Base-by-base conservation (phyloP, 2,113 vertebrate genomes). In the Hydropotes inermis region DNA sequence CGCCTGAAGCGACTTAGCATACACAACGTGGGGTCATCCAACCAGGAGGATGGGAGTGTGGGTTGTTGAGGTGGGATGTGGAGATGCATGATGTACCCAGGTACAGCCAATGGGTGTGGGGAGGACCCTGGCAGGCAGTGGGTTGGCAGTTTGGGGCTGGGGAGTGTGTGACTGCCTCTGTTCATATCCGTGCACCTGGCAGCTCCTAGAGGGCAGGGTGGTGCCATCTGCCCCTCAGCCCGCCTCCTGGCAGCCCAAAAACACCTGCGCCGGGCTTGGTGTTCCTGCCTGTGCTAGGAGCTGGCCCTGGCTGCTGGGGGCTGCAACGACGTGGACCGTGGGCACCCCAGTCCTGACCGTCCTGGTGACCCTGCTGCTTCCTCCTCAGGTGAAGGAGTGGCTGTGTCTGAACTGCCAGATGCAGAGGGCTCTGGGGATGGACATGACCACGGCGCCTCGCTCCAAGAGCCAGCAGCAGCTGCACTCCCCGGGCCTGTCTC, bases 391-490 rank as follows among this genome's bases (percentile, higher is more conserved):
- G 84, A 99, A 99, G 95, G 99, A 99, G 98, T 99, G 99, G 99
- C 98, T 99, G 84, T 99, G 99, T 98, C 99, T 99, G 98, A 99
- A 99, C 98, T 99, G 99, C 99, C 99, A 99, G 99, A 99, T 99
- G 99, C 99, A 99, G 99, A 99, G 99, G 98, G 99, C 99, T 0
- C 97, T 99, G 98, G 99, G 99, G 89, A 99, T 99, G 99, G 99
- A 99, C 98, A 99, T 99, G 99, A 99, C 99, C 93, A 99, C 99
- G 0, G 99, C 99, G n/a, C 99, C 99, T 70, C 99, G 99, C 93
- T 99, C 99, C 98, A 99, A 99, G 98, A 99, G 99, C 98, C 99
- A 99, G 98, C 99, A 99, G 97, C 99, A 99, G 98, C 99, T 99
- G 93, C 99, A 99, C 98, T 99, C 99, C 86, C 99, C 99, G 19